Percentiles rank a stretch among this genome's conserved stretches.
Evolutionary conservation across 2,888 invertebrate species (phyloP).

Genomic region (Ceriagrion tenellum): DNA sequence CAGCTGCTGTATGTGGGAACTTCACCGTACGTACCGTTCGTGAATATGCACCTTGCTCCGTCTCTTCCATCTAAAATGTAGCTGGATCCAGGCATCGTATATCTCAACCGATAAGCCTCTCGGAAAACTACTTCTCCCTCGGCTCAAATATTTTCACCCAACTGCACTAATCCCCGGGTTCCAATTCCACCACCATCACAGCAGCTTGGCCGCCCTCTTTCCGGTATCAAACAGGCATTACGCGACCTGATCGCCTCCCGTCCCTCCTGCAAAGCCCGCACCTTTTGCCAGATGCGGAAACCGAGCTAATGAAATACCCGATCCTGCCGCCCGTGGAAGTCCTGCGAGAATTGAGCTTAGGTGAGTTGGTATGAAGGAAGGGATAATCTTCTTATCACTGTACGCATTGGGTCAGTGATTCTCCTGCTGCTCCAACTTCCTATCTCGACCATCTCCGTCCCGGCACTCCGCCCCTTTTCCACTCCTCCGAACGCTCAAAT

Average conservation of each 20-base stretch:
- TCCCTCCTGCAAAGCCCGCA: background rate
- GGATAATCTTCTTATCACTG: constrained; percentile 4
- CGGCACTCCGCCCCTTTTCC: too few relatives aligned
- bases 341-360: constrained; percentile 20
- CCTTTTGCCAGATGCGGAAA: background rate
- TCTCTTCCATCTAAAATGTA: background rate
- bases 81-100: background rate
- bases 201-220: too few relatives aligned
- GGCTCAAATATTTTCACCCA: background rate
- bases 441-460: too few relatives aligned
- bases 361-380: background rate
- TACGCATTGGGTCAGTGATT: background rate
- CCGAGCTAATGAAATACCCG: constrained; percentile 26
- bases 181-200: background rate
- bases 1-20: too few relatives aligned
- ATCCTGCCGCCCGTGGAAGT: background rate
- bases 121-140: background rate
- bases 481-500: too few relatives aligned
- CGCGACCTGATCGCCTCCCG: background rate
- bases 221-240: too few relatives aligned
- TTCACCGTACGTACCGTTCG: too few relatives aligned
- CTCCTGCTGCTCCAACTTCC: background rate
- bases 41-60: too few relatives aligned
- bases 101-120: background rate
- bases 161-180: background rate